These are phyloP conservation scores for Stenoptilia bipunctidactyla DNA, from an alignment of 2,888 invertebrate genomes.

Conservation along the genomic window DNA sequence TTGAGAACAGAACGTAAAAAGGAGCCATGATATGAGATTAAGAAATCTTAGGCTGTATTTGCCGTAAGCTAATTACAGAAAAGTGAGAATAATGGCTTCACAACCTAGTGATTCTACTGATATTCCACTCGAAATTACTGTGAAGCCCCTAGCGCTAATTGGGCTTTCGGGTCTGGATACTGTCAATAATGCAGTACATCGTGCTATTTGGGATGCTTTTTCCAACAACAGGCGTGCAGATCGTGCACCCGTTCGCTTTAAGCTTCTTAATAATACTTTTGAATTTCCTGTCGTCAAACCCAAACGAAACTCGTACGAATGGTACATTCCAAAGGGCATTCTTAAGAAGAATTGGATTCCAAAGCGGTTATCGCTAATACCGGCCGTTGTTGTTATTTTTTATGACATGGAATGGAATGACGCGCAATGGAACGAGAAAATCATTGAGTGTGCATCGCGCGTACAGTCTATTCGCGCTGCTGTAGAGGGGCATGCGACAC, in stretches of 20 bases:
- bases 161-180: conserved; percentile 91
- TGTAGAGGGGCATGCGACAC: conserved; percentile 79
- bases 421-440: conserved; percentile 92
- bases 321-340: conserved; percentile 95
- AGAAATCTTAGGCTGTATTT: too few species aligned
- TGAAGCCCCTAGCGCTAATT: conserved; percentile 87
- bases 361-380: conserved; percentile 91
- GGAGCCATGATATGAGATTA: conserved; percentile 22
- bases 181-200: conserved; percentile 86
- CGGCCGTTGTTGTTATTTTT: conserved; percentile 94
- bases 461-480: conserved; percentile 86
- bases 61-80: too few species aligned
- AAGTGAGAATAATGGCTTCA: conserved; percentile 52
- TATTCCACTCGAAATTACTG: conserved; percentile 87
- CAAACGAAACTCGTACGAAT: conserved; percentile 91
- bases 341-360: conserved; percentile 95
- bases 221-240: conserved; percentile 85
- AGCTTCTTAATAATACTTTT: conserved; percentile 83
- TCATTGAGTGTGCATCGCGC: conserved; percentile 91
- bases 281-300: conserved; percentile 91
- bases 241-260: conserved; percentile 86
- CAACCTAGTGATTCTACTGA: conserved; percentile 72
- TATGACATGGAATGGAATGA: conserved; percentile 99
- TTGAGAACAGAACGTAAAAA: too few species aligned
- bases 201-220: conserved; percentile 94